Evolutionary conservation across 2,797 vertebrate genomes (phyloP).

Genomic region (Loriculus beryllinus): DNA sequence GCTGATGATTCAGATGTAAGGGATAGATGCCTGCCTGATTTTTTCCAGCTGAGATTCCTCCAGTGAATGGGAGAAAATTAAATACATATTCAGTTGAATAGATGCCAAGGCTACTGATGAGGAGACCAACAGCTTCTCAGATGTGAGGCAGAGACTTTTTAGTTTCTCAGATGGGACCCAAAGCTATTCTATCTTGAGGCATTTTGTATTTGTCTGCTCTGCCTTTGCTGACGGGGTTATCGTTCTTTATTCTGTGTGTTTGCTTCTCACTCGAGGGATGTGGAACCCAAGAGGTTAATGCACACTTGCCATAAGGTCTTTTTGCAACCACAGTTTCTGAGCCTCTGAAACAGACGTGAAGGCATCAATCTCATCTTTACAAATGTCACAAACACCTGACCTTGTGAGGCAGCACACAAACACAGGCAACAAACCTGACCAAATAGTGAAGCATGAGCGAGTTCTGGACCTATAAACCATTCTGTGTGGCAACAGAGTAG

Average conservation of each 20-base stretch:
- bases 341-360: background rate
- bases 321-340: constrained; percentile 1
- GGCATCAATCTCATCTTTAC: background rate
- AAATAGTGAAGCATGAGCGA: background rate
- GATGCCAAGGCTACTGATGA: background rate
- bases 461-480: background rate
- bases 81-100: background rate
- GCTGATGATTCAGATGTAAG: background rate
- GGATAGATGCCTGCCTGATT: background rate
- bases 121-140: background rate
- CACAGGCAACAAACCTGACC: background rate
- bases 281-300: background rate
- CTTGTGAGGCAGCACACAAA: constrained; percentile 31
- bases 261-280: background rate
- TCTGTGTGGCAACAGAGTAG: background rate
- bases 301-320: background rate
- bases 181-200: background rate
- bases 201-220: background rate
- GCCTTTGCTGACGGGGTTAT: background rate
- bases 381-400: background rate
- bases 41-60: background rate
- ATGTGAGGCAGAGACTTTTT: background rate
- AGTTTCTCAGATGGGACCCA: background rate
- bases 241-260: background rate
- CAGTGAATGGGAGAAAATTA: background rate